Conservation (phyloP, 2,113 vertebrate genomes). For the Dicerorhinus sumatrensis region DNA sequence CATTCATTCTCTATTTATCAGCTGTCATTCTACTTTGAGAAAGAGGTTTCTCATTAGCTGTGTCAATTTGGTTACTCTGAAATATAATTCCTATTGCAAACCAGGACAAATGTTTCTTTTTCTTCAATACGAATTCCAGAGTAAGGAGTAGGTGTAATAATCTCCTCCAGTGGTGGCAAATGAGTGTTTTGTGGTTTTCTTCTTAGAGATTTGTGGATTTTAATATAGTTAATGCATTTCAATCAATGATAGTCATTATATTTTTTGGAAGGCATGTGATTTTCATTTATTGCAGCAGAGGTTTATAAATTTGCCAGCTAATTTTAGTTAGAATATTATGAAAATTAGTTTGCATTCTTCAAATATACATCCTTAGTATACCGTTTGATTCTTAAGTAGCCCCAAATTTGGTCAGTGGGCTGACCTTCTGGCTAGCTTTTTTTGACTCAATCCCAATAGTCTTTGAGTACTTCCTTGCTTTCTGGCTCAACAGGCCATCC, state of each 20-base stretch:
- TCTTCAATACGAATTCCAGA: constrained; percentile 35
- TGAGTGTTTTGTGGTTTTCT: constrained; percentile 44
- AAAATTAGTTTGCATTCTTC: constrained; percentile 59
- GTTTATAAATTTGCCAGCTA: constrained; percentile 42
- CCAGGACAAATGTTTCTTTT: neutral
- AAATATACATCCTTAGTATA: neutral
- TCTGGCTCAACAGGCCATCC: neutral
- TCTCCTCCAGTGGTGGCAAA: neutral
- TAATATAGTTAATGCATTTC: constrained; percentile 50
- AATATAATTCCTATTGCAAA: constrained; percentile 36
- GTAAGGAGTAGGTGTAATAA: neutral
- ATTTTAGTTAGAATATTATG: constrained; percentile 46
- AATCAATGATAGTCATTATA: constrained; percentile 11
- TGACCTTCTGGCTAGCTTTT: neutral
- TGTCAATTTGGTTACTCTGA: constrained; percentile 27
- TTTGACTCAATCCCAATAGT: neutral
- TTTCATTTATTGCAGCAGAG: constrained; percentile 48
- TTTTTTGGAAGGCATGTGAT: constrained; percentile 39
- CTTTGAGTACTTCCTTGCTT: neutral
- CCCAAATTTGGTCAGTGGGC: neutral
- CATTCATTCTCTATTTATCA: neutral
- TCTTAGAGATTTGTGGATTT: neutral
- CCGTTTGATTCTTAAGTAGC: neutral
- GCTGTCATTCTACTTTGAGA: constrained; percentile 22
- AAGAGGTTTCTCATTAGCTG: constrained; percentile 48